Evolutionary conservation across 2,888 invertebrate genomes (phyloP), one percentile per base, ranked within the genome.

Genomic region (Phalangium opilio): DNA sequence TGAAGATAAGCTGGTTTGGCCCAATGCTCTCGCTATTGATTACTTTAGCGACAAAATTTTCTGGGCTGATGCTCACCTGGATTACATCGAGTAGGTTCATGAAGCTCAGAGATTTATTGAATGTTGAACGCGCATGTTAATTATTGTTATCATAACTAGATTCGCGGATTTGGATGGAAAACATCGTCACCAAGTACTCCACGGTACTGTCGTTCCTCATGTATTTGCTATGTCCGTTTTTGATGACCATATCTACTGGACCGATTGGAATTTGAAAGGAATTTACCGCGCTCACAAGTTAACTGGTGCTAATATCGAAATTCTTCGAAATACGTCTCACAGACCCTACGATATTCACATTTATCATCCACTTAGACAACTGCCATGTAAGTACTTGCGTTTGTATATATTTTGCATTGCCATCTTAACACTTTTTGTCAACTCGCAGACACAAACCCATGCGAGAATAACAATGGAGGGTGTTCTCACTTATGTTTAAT

Each of bases 61-160:
- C 70, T 98, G 87, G 83, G 96, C 95, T 0, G 98, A 98, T 65
- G 96, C 96, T 57, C 95, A 95, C 69, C 74, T 96, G 56, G 93
- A 98, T 65, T 95, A 95, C 63, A 91, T 98, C 44, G 96, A 93
- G 34, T 70, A 56, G 59, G 67, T 63, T 3, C 35, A 34, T n/a
- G n/a, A n/a, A n/a, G n/a, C n/a, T n/a, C n/a, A n/a, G n/a, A n/a
- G n/a, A n/a, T n/a, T 1, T 41, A 7, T 5, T 20, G 14, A 20
- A 41, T 12, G 3, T 40, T 15, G 20, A 11, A 20, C 5, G 8
- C 27, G 27, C 8, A 7, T 27, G 27, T 27, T 27, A 27, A 27
- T 8, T 27, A 27, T 27, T 27, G 27, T 7, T 7, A 27, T 27
- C 27, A 7, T 27, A 27, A 27, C 27, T n/a, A 67, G 67, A 12